These are phyloP conservation scores for Sander vitreus DNA, from an alignment of 2,113 vertebrate genomes.

Conservation along the genomic window DNA sequence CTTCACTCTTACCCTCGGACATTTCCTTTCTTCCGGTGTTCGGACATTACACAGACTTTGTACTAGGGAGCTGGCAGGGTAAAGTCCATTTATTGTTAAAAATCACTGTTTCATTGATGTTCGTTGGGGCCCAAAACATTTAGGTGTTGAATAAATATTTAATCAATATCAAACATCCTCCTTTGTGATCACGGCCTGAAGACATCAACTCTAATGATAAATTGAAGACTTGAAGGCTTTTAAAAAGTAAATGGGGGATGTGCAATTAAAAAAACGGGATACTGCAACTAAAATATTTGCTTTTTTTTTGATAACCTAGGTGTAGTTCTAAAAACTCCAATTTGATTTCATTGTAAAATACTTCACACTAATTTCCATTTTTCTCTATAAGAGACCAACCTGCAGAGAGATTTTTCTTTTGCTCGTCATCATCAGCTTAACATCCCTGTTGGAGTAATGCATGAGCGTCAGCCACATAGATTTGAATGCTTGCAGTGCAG, in stretches of 20 bases:
- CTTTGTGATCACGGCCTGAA: conserved; percentile 16
- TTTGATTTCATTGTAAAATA: neutral
- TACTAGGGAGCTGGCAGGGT: no score
- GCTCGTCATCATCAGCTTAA: neutral
- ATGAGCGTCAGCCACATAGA: neutral
- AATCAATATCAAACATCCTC: no score
- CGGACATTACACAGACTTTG: no score
- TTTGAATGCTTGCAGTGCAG: neutral
- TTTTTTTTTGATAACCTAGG: neutral
- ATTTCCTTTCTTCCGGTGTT: no score
- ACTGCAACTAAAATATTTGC: neutral
- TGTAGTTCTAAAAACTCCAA: neutral
- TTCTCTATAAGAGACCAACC: conserved; percentile 19
- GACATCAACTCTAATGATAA: neutral
- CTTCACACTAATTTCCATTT: neutral
- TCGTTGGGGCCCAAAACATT: no score
- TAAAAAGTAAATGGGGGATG: conserved; percentile 13
- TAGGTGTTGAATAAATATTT: no score
- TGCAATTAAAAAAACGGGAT: conserved; percentile 42
- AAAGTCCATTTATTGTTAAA: no score
- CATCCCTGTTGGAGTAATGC: neutral
- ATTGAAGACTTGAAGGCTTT: conserved; percentile 9
- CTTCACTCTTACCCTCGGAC: no score
- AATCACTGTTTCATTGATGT: no score
- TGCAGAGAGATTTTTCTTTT: conserved; percentile 23